Evolutionary conservation across 30 jellyfish, hydroid and myxozoan genomes (phyloP).

Genomic region (Euphysa ruthae): DNA sequence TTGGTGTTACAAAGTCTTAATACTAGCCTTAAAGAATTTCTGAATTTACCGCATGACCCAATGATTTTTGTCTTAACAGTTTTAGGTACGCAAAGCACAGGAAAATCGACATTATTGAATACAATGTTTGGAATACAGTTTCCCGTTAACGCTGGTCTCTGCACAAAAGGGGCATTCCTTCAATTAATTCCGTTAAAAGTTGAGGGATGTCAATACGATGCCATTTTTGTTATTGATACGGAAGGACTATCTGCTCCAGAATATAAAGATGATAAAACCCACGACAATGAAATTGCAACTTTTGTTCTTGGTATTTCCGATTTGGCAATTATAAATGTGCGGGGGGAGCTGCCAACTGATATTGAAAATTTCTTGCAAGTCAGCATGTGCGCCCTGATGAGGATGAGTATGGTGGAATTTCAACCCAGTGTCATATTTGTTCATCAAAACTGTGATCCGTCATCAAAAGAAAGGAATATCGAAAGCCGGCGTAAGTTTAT

Average conservation of each 20-base stretch:
- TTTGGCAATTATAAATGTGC: conserved; percentile 9
- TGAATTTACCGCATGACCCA: neutral
- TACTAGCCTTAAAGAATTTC: neutral
- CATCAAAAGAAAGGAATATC: neutral
- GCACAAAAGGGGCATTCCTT: conserved; percentile 26
- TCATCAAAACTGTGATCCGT: conserved; percentile 11
- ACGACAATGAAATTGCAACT: conserved; percentile 25
- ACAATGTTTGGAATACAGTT: conserved; percentile 24
- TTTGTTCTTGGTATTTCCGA: conserved; percentile 10
- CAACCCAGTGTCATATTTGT: conserved; percentile 9
- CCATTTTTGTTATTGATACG: conserved; percentile 7
- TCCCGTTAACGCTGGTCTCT: conserved; percentile 20
- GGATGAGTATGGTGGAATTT: conserved; percentile 16
- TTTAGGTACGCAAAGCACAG: conserved; percentile 19
- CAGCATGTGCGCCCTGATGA: conserved; percentile 2
- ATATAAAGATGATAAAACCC: neutral
- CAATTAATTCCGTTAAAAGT: conserved; percentile 15
- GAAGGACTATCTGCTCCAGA: conserved; percentile 27
- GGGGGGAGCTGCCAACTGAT: conserved; percentile 9
- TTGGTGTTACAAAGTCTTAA: neutral
- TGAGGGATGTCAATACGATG: conserved; percentile 1
- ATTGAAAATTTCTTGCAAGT: conserved; percentile 17
- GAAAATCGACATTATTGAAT: conserved; percentile 23
- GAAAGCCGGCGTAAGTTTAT: neutral
- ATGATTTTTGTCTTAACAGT: conserved; percentile 6